phyloP scores from a whole-genome alignment of 2,113 vertebrate species.

The Nycticryphes semicollaris region DNA sequence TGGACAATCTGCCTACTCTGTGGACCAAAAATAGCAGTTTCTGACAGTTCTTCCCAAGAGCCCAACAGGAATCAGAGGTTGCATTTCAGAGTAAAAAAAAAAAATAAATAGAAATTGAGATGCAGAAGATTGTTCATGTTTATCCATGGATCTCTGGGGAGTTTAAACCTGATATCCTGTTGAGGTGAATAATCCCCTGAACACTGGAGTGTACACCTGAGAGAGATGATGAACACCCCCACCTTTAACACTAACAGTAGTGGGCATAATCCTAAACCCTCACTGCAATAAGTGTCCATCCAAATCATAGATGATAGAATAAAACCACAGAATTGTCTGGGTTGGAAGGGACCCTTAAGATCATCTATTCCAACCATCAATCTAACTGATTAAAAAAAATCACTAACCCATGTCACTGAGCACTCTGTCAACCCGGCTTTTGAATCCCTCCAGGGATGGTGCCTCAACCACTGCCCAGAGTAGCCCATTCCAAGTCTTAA shows the following conservation, averaged over 20 bases:
- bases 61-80: background rate
- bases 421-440: too few species aligned
- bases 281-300: rapidly evolving
- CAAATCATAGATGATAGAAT: background rate
- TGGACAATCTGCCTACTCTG: background rate
- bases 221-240: rapidly evolving
- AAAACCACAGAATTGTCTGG: too few species aligned
- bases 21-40: background rate
- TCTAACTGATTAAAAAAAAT: too few species aligned
- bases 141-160: background rate
- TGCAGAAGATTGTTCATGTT: background rate
- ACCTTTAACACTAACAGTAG: rapidly evolving
- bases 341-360: too few species aligned
- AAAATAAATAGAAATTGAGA: background rate
- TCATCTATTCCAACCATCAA: too few species aligned
- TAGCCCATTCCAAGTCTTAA: too few species aligned
- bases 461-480: too few species aligned
- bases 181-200: background rate
- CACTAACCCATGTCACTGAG: too few species aligned
- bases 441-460: too few species aligned
- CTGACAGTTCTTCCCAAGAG: background rate
- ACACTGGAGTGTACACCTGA: rapidly evolving
- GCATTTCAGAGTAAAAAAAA: background rate
- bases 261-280: background rate
- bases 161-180: background rate